phyloP scores from a whole-genome alignment of 2,888 invertebrate species.

The Heliconius sara region DNA sequence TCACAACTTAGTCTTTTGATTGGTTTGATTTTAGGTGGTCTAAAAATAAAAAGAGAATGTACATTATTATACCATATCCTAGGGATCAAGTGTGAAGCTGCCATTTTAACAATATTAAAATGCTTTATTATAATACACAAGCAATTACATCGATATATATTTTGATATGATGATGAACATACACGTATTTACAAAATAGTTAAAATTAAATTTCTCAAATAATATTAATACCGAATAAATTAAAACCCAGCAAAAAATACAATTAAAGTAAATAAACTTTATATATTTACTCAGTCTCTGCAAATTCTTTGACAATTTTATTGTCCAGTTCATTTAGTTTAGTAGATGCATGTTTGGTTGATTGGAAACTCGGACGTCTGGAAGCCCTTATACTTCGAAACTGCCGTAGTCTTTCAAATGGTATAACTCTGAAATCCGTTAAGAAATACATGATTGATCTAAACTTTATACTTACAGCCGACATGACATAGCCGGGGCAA shows the following conservation, averaged over 20 bases:
- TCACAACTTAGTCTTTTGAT: constrained; percentile 45
- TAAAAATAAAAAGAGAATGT: background rate
- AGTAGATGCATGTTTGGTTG: background rate
- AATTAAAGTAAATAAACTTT: background rate
- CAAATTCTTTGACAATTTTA: background rate
- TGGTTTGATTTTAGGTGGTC: background rate
- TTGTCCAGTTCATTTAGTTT: constrained; percentile 11
- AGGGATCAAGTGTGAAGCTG: background rate
- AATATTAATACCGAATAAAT: background rate
- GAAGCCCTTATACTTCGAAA: background rate
- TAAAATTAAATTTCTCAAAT: background rate
- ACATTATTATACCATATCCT: background rate
- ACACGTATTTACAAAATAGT: background rate
- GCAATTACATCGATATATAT: too few relatives aligned
- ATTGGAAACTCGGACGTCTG: background rate
- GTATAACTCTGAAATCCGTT: background rate
- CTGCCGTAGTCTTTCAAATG: background rate
- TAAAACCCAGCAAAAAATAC: background rate
- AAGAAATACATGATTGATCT: background rate
- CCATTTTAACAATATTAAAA: too few relatives aligned
- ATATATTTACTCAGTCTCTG: background rate
- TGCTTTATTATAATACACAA: too few relatives aligned
- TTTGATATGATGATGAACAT: background rate
- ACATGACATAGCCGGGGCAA: too few relatives aligned
- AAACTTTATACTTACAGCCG: too few relatives aligned